These are phyloP conservation scores for Scyliorhinus canicula DNA, from an alignment of 2,797 vertebrate species.

Conservation along the genomic window DNA sequence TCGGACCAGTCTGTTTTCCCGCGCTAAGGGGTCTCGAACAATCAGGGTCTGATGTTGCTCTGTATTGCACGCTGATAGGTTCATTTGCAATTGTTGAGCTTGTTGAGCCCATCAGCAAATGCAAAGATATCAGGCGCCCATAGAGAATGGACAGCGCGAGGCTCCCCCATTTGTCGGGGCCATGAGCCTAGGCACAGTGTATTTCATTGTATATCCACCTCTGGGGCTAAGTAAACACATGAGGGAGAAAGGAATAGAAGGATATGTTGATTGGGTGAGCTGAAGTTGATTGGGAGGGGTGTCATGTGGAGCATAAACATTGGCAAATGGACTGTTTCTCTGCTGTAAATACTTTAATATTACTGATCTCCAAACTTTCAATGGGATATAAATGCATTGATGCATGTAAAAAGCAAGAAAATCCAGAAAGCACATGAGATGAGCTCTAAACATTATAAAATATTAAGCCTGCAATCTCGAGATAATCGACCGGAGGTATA, in stretches of 20 bases:
- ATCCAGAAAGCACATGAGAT: background rate
- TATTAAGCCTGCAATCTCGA: background rate
- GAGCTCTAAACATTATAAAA: background rate
- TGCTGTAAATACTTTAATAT: background rate
- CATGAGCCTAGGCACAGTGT: too few relatives aligned
- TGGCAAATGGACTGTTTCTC: background rate
- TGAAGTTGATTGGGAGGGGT: background rate
- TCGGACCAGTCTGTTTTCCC: too few relatives aligned
- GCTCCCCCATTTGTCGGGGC: too few relatives aligned
- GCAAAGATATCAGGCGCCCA: too few relatives aligned
- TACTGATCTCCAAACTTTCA: background rate
- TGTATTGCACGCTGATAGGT: too few relatives aligned
- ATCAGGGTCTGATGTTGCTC: too few relatives aligned
- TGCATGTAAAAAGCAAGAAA: background rate
- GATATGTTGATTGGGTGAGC: background rate
- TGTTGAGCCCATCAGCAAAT: too few relatives aligned
- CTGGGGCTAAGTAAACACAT: background rate
- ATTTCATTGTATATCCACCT: too few relatives aligned
- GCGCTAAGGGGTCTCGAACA: too few relatives aligned
- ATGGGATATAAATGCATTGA: background rate
- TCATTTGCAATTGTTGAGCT: too few relatives aligned
- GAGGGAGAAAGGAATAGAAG: background rate
- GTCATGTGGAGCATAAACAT: background rate
- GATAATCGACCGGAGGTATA: background rate
- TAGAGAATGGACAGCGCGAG: too few relatives aligned